Evolutionary conservation across 2,797 vertebrate genomes (phyloP), one percentile per base, ranked within the genome.

Genomic region (Botia almorhae): DNA sequence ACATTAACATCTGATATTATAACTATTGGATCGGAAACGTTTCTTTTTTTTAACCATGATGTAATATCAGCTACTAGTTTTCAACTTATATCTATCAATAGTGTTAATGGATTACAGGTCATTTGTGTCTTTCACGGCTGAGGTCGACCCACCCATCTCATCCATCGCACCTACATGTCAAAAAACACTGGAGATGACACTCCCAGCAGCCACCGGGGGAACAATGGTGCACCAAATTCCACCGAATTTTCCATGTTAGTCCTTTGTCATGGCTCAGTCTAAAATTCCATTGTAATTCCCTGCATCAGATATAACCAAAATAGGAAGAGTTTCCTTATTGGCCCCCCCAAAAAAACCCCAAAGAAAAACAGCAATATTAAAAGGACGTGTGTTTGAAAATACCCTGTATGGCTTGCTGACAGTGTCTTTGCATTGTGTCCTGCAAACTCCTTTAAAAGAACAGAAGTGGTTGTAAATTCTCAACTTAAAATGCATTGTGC

Each of bases 11-110:
- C 81, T 83, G 84, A 86, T 92, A 92, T 90, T 88, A 92, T 91
- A 90, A 92, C 87, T 92, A 94, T 86, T 93, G 89, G 88, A 90
- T 91, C 92, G 93, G 91, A 94, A 93, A 94, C 90, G 90, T 90
- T 88, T 90, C 76, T 87, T 90, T 93, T 92, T 93, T 92, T 92
- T 91, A 88, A 92, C 91, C 85, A 92, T 93, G 91, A 91, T 93
- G 90, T 90, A 90, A 93, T 90, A 89, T 84, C 92, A 93, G 92
- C 92, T 94, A 94, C 92, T 91, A 84, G 87, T 91, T 91, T 89
- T 87, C 87, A 88, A 94, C 92, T 93, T 91, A 93, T 87, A 85
- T 92, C 92, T 94, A 94, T 90, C 87, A 87, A 86, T 91, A 91
- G 91, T 85, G 88, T 92, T 92, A 92, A 91, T 92, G 92, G 90